phyloP scores from a whole-genome alignment of 2,888 invertebrate genomes.

The Stomorhina lunata region DNA sequence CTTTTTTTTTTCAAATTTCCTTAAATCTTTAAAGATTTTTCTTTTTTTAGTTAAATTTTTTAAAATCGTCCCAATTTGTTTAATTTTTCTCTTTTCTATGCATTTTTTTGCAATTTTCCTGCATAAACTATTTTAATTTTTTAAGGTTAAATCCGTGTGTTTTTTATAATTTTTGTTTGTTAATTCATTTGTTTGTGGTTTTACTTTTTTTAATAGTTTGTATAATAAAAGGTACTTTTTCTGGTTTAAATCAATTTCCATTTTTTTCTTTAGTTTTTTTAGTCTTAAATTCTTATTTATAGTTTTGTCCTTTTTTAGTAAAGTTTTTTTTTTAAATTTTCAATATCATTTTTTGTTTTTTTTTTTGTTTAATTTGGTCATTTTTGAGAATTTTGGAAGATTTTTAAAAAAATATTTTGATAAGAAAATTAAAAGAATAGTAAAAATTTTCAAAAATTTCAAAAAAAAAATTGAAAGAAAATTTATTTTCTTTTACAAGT shows the following conservation, averaged over 20 bases:
- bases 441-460: too few species aligned
- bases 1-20: not conserved
- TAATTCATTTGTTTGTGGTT: not conserved
- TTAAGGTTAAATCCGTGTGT: constrained; percentile 24
- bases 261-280: not conserved
- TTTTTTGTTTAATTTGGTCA: constrained; percentile 17
- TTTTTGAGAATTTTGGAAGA: too few species aligned
- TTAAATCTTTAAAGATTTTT: not conserved
- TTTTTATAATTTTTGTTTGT: not conserved
- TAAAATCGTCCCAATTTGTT: constrained; percentile 44
- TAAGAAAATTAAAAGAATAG: too few species aligned
- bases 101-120: constrained; percentile 61
- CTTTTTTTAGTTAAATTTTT: constrained; percentile 4
- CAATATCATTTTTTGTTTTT: not conserved
- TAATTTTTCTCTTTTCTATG: constrained; percentile 64
- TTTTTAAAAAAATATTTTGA: too few species aligned
- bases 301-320: constrained; percentile 1
- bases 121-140: constrained; percentile 56
- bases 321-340: not conserved
- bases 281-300: constrained; percentile 46
- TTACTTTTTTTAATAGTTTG: not conserved
- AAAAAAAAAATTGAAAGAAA: too few species aligned
- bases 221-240: constrained; percentile 30
- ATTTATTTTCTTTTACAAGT: too few species aligned
- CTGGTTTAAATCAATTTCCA: not conserved